Conservation (phyloP, 2,888 invertebrate genomes). For the Pseudanteris insignis region DNA sequence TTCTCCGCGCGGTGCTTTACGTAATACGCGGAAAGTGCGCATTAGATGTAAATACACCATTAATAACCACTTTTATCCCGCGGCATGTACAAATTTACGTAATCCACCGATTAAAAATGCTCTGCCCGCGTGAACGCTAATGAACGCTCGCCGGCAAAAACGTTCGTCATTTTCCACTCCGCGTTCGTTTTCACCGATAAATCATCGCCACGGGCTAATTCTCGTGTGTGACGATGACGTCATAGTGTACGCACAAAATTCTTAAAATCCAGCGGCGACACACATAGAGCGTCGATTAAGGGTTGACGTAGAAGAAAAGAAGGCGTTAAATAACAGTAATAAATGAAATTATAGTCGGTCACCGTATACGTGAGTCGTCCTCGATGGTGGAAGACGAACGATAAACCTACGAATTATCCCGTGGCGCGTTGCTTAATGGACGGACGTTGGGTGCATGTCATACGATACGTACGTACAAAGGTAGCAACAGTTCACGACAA, state of each 20-base stretch:
- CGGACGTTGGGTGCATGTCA: constrained; percentile 67
- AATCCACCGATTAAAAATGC: constrained; percentile 12
- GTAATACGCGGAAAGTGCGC: constrained; percentile 29
- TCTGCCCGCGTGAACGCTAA: not conserved
- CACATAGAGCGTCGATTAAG: not conserved
- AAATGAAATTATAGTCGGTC: constrained; percentile 43
- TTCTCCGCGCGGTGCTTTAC: constrained; percentile 12
- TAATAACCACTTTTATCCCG: constrained; percentile 18
- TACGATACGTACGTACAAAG: constrained; percentile 80
- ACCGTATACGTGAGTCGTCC: constrained; percentile 20
- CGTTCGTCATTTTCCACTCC: no score
- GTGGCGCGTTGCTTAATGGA: constrained; percentile 61
- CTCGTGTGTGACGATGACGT: not conserved
- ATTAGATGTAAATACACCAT: constrained; percentile 27
- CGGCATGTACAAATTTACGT: constrained; percentile 9
- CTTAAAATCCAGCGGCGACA: no score
- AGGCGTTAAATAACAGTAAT: constrained; percentile 39
- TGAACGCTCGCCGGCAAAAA: no score
- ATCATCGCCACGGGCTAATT: not conserved
- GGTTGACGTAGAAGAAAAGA: no score
- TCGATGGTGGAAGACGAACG: constrained; percentile 45
- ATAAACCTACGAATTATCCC: constrained; percentile 62
- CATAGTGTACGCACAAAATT: not conserved
- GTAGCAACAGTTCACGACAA: constrained; percentile 67
- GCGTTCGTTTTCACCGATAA: not conserved